These are phyloP conservation scores for Phalangium opilio DNA, from an alignment of 2,888 invertebrate species.

Conservation along the genomic window DNA sequence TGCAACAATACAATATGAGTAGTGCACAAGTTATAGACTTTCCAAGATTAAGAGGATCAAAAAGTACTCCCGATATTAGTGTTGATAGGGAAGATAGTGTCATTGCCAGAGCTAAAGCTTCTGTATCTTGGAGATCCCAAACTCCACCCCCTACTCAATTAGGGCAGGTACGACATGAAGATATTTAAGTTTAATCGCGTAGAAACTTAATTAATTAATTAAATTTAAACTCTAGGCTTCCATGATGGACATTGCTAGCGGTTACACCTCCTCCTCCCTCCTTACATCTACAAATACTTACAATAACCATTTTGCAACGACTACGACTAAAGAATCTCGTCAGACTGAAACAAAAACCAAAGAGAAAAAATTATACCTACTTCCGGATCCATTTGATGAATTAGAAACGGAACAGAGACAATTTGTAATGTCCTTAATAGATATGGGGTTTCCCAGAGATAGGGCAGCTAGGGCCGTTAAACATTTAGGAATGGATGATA, in stretches of 20 bases:
- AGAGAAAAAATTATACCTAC: too few relatives aligned
- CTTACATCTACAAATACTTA: not conserved
- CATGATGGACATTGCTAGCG: too few relatives aligned
- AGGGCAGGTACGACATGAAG: not conserved
- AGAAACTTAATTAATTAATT: not conserved
- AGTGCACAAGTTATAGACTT: not conserved
- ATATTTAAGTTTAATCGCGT: too few relatives aligned
- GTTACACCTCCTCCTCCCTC: not conserved
- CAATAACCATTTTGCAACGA: too few relatives aligned
- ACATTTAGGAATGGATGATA: constrained; percentile 62
- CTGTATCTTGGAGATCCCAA: constrained; percentile 6
- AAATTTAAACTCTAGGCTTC: not conserved
- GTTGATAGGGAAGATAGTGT: too few relatives aligned
- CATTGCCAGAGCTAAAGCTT: not conserved
- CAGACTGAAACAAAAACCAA: constrained; percentile 1
- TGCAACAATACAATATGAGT: too few relatives aligned
- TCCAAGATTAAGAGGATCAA: constrained; percentile 9
- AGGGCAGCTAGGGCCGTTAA: constrained; percentile 65
- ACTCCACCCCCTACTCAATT: constrained; percentile 12
- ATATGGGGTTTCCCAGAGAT: constrained; percentile 74
- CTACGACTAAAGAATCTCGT: constrained; percentile 1
- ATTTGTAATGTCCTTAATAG: constrained; percentile 54
- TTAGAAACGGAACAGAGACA: constrained; percentile 43
- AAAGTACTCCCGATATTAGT: constrained; percentile 17
- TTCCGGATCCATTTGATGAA: constrained; percentile 25